A percentile compares a stretch with the other conserved stretches of the same genome.
Evolutionary conservation across 2,888 invertebrate species (phyloP).

Genomic region (Xestoiulus laeticollis): DNA sequence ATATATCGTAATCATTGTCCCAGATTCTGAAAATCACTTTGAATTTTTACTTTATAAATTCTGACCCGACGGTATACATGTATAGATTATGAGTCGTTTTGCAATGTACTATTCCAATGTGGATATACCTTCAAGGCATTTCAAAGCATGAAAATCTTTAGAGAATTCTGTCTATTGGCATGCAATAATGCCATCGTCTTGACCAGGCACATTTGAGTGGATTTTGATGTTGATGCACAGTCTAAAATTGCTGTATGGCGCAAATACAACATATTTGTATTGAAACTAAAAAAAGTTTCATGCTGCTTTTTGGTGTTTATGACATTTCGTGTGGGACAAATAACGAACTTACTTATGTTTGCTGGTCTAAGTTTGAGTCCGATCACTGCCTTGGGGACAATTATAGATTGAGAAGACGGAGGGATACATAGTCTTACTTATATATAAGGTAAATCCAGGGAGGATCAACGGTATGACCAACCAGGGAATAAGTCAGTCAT

Average conservation of each 20-base stretch:
- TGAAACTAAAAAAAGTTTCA: background rate
- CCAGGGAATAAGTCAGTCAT: background rate
- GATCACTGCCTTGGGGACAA: background rate
- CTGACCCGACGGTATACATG: too few species aligned
- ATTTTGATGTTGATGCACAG: background rate
- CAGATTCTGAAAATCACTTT: too few species aligned
- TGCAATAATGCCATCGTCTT: too few species aligned
- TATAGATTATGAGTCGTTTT: too few species aligned
- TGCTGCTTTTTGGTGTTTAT: background rate
- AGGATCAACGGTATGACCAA: background rate
- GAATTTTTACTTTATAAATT: too few species aligned
- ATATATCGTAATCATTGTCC: too few species aligned
- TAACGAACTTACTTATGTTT: background rate
- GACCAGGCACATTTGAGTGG: too few species aligned
- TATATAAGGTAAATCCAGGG: background rate
- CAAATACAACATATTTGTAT: background rate
- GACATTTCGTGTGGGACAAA: background rate
- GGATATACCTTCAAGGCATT: too few species aligned
- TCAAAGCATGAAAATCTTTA: too few species aligned
- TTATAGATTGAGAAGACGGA: background rate
- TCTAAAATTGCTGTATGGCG: background rate
- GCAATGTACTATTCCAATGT: too few species aligned
- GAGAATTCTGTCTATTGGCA: too few species aligned
- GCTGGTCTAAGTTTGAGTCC: background rate
- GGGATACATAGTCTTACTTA: background rate